Base-by-base conservation (phyloP, 2,888 invertebrate species). In the Atrina japonica region DNA sequence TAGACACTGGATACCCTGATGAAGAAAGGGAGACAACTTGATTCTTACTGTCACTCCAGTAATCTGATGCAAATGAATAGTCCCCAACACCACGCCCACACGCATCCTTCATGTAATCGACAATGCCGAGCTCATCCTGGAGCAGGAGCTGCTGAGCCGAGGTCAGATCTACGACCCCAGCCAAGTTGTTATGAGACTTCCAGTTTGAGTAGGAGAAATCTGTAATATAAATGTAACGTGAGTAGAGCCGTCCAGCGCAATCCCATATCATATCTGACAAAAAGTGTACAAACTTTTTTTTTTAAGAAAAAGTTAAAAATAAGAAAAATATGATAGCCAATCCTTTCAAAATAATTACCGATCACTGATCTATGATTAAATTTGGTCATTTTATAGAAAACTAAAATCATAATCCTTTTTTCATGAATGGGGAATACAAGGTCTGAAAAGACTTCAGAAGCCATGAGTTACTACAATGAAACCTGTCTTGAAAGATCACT, bases 41-140 rank as follows among this genome's bases (percentile, higher is more conserved):
- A 47, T 3, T 47, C 47, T 63, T 45, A 72, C 72, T 67, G 58
- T 60, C 56, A 16, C 47, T 64, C 72, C 72, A 72, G 16, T 59
- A 64, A 52, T 64, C 53, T 11, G 47, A 27, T 1, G 63, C 50
- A 25, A 67, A 61, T 23, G 58, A 64, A 58, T 72, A 72, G 0
- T 63, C 64, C 41, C 60, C 25, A 2, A 53, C 25, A 40, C 40
- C 43, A 21, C 60, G 45, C 23, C 52, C 52, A 67, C 79, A 80
- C 0, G 50, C 29, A 18, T 65, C 56, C 18, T 52, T 53, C 6
- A 77, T 60, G 27, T 73, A 80, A 9, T 61, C 71, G 14, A 77
- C 43, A 55, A 80, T 66, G 6, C 75, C 75, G 2, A 77, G 47
- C 23, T 73, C 49, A 40, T 80, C 77, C 29, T 77, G 55, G 5